A percentile compares a stretch with the other conserved stretches of the same genome.
Conservation (phyloP, 2,888 invertebrate species). For the Acleris laterana region DNA sequence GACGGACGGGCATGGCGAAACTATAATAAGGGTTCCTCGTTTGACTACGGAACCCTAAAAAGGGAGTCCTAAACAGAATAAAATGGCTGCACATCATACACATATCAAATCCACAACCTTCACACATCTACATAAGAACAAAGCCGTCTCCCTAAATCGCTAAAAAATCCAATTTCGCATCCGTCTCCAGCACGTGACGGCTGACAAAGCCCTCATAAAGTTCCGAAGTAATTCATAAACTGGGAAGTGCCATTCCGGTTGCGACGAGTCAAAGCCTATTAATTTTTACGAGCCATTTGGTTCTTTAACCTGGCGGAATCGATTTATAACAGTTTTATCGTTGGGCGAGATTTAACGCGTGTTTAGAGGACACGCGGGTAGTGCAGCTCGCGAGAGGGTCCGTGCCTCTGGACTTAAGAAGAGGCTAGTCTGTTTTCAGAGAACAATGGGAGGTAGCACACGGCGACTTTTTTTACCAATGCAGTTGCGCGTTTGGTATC, state of each 20-base stretch:
- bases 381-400: no score
- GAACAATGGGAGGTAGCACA: no score
- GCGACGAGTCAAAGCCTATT: conserved; percentile 71
- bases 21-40: no score
- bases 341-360: conserved; percentile 56
- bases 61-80: no score
- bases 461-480: no score
- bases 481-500: no score
- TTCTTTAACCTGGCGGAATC: conserved; percentile 80
- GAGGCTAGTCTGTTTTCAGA: no score
- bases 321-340: conserved; percentile 79
- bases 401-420: no score
- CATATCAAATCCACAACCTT: conserved; percentile 39
- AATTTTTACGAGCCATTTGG: conserved; percentile 82
- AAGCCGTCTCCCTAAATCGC: conserved; percentile 48
- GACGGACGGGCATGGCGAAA: no score
- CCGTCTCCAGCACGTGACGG: conserved; percentile 79
- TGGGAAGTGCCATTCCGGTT: conserved; percentile 66
- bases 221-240: conserved; percentile 77
- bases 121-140: conserved; percentile 39
- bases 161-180: conserved; percentile 79
- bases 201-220: conserved; percentile 76
- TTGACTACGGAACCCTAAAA: no score
- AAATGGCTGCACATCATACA: no score
- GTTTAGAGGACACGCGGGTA: conserved; percentile 52